Base-by-base conservation (phyloP, 1,140 invertebrate species). In the Nephila pilipes region DNA sequence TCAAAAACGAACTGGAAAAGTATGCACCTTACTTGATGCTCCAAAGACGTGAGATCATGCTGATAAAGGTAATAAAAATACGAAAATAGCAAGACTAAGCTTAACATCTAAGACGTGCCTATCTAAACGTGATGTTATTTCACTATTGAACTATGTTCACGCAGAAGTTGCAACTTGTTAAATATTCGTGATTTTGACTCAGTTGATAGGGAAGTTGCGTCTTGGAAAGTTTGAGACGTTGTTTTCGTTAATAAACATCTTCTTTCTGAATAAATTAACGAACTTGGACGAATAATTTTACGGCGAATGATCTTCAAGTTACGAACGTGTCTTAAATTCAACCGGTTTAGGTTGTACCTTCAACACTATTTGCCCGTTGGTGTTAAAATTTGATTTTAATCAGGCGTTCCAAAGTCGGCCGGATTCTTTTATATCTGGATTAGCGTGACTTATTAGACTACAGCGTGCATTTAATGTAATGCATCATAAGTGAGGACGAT, bases 1-100 rank as follows among this genome's bases (percentile, higher is more conserved):
- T 60, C 25, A 36, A 58, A 83, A 54, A 58, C 12, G 55, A 38
- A 36, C 54, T 55, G 80, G 55, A 87, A 54, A 87, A 60, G 85
- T 57, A 54, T 63, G 85, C 85, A 60, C 32, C 55, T 36, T 87
- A 87, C 46, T 60, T 87, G 85, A 87, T 87, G 85, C 85, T 36
- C 18, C 6, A 20, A 87, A 60, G 55, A 87, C 85, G 85, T 87
- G 85, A 87, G 57, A 87, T 87, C 55, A 60, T 22, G 57, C 22
- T 87, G 85, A 87, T 87, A 58, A 36, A 87, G 85, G 85, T 36
- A 87, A 87, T 87, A 87, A 87, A 87, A 87, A 60, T 60, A 60
- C 57, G 85, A 87, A 87, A 87, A 75, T 32, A 75, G 29, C 57
- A 63, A 63, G 14, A 10, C 81, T 55, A 18, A 60, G 25, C 57